Base-by-base conservation (phyloP, 2,888 invertebrate genomes). In the Stenodera caucasica region DNA sequence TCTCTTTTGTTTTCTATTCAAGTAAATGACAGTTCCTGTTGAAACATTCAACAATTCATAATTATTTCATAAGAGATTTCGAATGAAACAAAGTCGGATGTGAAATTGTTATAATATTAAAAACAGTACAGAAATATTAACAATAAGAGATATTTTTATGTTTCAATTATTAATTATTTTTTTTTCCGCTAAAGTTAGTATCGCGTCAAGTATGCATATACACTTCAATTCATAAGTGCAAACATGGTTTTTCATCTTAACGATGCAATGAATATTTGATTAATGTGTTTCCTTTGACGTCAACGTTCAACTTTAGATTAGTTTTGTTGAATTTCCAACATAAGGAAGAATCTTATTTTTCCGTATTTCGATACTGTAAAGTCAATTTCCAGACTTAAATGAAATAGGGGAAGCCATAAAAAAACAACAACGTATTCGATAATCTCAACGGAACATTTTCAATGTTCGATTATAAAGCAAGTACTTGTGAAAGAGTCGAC, bases 261-360 rank as follows among this genome's bases (percentile, higher is more conserved):
- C 67, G 65, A 67, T 67, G 67, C 65, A 64, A 67, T 67, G 67
- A 67, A 67, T 67, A 67, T 67, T 67, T 67, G 65, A 67, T 67
- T 65, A 66, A 65, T 67, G 62, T 62, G 60, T 37, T 61, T n/a
- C 62, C 67, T 67, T 67, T 67, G 67, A 67, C 58, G 60, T 58
- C 62, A 53, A 53, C 59, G 58, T 57, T 53, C 53, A 57, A 63
- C 63, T 66, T 65, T 59, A 55, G 58, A 63, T 60, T 58, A 64
- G 64, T 60, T 60, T 45, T 45, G 58, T 53, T 52, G 53, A 58
- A 55, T 61, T 58, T 51, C 58, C 60, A 56, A 59, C 54, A 57
- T n/a, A n/a, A n/a, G n/a, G 61, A 49, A 54, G 55, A 57, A 49
- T 59, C 53, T 57, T 59, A 60, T 60, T 61, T 63, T 58, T 59